Percentiles rank a stretch among this genome's conserved stretches.
Evolutionary conservation across 2,888 invertebrate genomes (phyloP).

Genomic region (Drosophila antonietae): DNA sequence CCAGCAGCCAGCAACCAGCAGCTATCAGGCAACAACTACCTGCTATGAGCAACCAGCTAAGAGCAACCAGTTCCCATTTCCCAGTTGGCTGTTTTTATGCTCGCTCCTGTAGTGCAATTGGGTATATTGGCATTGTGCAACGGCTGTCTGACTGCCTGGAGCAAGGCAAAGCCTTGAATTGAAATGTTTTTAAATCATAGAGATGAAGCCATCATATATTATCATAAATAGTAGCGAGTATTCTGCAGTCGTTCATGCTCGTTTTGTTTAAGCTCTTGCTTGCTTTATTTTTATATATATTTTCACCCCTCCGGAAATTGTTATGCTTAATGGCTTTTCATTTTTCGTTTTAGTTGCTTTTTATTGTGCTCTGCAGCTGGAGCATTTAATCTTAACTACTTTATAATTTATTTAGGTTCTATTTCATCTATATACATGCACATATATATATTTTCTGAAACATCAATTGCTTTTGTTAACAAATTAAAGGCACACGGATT

Average conservation of each 20-base stretch:
- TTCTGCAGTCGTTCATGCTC: not conserved
- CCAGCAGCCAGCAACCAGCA: not conserved
- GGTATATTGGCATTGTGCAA: not conserved
- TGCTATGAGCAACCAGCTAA: conserved; percentile 8
- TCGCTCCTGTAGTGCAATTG: not conserved
- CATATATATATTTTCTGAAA: conserved; percentile 2
- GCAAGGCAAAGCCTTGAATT: too few relatives aligned
- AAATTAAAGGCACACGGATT: conserved; percentile 24
- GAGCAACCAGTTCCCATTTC: conserved; percentile 6
- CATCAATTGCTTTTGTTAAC: conserved; percentile 23
- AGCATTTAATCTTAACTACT: conserved; percentile 34
- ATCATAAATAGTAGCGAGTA: not conserved
- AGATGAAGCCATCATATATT: too few relatives aligned
- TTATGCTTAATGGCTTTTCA: conserved; percentile 71
- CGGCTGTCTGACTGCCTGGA: not conserved
- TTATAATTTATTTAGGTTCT: conserved; percentile 60
- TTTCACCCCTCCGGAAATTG: conserved; percentile 65
- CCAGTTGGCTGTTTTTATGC: conserved; percentile 10
- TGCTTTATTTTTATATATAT: conserved; percentile 25
- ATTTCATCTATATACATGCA: conserved; percentile 12
- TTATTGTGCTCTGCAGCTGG: conserved; percentile 10
- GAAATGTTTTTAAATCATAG: too few relatives aligned
- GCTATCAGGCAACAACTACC: conserved; percentile 4
- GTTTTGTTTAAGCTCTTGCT: not conserved
- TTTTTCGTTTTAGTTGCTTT: conserved; percentile 30